These are phyloP conservation scores for Microplitis deprimator DNA, from an alignment of 2,888 invertebrate genomes.

Conservation along the genomic window DNA sequence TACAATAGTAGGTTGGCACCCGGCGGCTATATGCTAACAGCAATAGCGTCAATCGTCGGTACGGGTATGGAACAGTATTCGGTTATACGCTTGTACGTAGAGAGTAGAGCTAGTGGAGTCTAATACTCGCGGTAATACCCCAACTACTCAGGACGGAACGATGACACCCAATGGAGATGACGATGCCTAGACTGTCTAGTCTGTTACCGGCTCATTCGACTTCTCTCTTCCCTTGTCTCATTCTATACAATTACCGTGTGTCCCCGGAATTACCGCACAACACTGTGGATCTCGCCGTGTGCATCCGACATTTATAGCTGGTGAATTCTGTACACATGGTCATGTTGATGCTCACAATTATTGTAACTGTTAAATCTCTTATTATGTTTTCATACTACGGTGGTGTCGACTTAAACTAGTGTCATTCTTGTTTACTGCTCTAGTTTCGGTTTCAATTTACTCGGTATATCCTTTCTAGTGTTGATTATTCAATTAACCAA, in stretches of 20 bases:
- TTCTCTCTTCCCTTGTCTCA: slow-evolving; percentile 19
- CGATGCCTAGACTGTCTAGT: slow-evolving; percentile 22
- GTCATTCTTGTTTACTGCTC: too few species aligned
- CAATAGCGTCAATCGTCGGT: slow-evolving; percentile 10
- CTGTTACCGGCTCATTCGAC: neutral
- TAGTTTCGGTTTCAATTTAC: too few species aligned
- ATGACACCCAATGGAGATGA: slow-evolving; percentile 30
- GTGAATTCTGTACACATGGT: slow-evolving; percentile 50
- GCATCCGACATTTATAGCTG: slow-evolving; percentile 59
- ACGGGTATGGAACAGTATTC: neutral
- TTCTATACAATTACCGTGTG: slow-evolving; percentile 23
- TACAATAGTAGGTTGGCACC: neutral
- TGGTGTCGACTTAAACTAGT: too few species aligned
- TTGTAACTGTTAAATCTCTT: neutral
- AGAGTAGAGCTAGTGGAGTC: neutral
- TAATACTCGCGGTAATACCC: neutral
- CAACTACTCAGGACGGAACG: slow-evolving; percentile 7
- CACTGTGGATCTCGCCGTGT: slow-evolving; percentile 40
- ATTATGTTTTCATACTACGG: too few species aligned
- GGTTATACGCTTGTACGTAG: neutral
- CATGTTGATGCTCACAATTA: slow-evolving; percentile 41
- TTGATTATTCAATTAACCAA: too few species aligned
- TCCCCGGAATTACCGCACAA: slow-evolving; percentile 27
- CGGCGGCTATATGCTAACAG: neutral
- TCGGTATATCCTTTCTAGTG: too few species aligned